phyloP scores from a whole-genome alignment of 2,113 vertebrate genomes.

The Lynx canadensis region DNA sequence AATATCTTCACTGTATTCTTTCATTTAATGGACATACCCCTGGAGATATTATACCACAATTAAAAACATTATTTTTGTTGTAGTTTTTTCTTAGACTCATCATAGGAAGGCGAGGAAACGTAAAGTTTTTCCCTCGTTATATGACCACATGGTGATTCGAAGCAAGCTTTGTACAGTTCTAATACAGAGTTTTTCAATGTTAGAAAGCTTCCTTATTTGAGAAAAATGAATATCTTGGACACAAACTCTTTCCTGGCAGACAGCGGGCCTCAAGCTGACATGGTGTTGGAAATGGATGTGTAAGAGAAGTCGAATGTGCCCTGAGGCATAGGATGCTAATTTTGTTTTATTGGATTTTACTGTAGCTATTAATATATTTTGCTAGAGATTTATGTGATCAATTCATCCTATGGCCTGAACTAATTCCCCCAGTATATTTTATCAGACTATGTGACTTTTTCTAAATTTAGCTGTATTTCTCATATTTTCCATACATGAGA shows the following conservation, averaged over 20 bases:
- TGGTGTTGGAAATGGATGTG: neutral
- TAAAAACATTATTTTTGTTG: neutral
- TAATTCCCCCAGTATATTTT: conserved; percentile 68
- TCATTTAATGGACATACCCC: neutral
- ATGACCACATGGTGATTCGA: conserved; percentile 24
- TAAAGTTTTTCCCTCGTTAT: neutral
- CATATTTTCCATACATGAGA: conserved; percentile 9
- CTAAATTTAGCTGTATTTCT: conserved; percentile 53
- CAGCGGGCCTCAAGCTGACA: neutral
- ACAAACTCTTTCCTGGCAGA: neutral
- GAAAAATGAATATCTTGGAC: neutral
- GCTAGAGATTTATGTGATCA: conserved; percentile 76
- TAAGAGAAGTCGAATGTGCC: conserved; percentile 52
- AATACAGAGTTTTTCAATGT: neutral
- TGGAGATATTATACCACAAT: neutral
- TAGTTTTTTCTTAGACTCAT: neutral
- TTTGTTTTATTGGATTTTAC: conserved; percentile 77
- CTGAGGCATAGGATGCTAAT: conserved; percentile 67
- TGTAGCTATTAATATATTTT: conserved; percentile 79
- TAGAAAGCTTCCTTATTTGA: neutral
- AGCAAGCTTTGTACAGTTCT: neutral
- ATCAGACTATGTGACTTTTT: conserved; percentile 63
- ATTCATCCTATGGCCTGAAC: conserved; percentile 66
- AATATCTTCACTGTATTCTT: neutral
- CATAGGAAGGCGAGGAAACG: neutral